Base-by-base conservation (phyloP, 2,888 invertebrate genomes). In the Eristalinus aeneus region DNA sequence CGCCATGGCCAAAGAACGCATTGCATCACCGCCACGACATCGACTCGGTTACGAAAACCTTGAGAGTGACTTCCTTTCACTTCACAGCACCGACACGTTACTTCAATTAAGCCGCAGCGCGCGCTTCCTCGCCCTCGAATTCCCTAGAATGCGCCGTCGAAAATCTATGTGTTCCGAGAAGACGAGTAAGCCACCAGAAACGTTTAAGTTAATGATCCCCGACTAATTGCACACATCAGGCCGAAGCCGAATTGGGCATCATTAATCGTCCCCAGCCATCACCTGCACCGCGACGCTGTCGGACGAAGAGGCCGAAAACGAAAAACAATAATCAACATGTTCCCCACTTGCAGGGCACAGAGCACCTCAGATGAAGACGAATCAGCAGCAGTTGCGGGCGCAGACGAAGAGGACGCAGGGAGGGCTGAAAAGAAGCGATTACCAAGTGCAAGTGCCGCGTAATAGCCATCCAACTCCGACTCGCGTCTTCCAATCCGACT, bases 391-490 rank as follows among this genome's bases (percentile, higher is more conserved):
- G 32, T 3, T 31, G 20, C 36, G 23, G n/a, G 20, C 20, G 63
- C 54, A 31, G 64, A 64, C 46, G 39, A 60, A 36, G 22, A 75
- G 39, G 58, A 54, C 39, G 6, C 22, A 75, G 20, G 60, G 11
- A 23, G 36, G 58, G 71, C 39, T 58, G 69, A 80, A 56, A 56
- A 31, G 56, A 67, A 75, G 22, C 68, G 23, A 85, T 80, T 80
- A 85, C 76, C 54, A 80, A 76, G 81, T 80, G 76, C 80, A 80
- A 85, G 75, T 77, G 80, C 73, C 76, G 80, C 76, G 64, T 80
- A 80, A 80, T 73, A 76, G 76, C 76, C 81, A 80, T 58, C 76
- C 67, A 71, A 74, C 65, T 71, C 78, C 72, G 72, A 64, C 74
- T 22, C 56, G 9, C 77, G n/a, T n/a, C n/a, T n/a, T n/a, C 61